phyloP scores from a whole-genome alignment of 2,888 invertebrate species.

The Morinoia aosen region DNA sequence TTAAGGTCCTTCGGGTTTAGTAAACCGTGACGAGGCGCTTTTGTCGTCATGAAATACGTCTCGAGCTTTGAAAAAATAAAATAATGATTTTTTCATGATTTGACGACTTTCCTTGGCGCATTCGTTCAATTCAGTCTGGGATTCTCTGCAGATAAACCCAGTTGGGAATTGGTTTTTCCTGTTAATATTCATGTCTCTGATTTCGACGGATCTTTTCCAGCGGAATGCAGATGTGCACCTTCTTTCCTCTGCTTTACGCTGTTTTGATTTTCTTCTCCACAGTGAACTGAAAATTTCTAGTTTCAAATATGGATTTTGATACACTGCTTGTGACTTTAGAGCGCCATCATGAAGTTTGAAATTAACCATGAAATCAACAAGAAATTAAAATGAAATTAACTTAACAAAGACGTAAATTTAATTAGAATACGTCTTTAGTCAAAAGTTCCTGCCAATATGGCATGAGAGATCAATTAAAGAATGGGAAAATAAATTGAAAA shows the following conservation, averaged over 20 bases:
- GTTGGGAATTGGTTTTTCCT: neutral
- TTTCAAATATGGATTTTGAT: neutral
- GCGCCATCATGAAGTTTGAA: too few species aligned
- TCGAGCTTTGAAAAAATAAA: neutral
- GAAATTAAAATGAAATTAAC: too few species aligned
- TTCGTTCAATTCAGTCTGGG: neutral
- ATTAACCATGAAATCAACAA: too few species aligned
- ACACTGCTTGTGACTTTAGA: neutral
- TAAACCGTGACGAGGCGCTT: neutral
- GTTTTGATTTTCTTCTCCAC: neutral
- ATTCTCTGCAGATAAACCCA: neutral
- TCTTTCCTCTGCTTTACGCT: neutral
- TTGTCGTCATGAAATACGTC: neutral
- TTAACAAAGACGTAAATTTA: too few species aligned
- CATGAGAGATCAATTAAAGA: neutral
- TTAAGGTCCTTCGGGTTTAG: neutral
- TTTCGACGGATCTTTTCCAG: neutral
- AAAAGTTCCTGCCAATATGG: too few species aligned
- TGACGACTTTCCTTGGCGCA: neutral
- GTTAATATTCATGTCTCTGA: neutral
- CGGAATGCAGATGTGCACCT: neutral
- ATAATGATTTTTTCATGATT: neutral
- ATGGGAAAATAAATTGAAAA: neutral
- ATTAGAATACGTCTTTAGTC: too few species aligned
- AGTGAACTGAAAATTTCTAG: neutral